phyloP scores from a whole-genome alignment of 2,888 invertebrate species.

The Tenodera sinensis region DNA sequence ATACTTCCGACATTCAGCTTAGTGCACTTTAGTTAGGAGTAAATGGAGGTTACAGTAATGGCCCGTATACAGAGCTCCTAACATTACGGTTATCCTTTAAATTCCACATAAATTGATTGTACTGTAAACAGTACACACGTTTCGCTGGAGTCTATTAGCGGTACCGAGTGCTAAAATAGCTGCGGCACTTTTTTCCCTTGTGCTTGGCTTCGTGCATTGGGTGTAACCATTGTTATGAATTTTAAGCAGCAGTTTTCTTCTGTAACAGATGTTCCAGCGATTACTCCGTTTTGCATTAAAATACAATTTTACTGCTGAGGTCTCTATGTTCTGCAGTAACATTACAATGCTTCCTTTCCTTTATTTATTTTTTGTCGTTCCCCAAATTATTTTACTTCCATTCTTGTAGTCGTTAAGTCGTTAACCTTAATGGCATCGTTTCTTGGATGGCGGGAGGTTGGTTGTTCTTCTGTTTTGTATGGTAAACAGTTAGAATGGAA shows the following conservation, averaged over 20 bases:
- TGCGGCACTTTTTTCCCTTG: no score
- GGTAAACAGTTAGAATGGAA: background rate
- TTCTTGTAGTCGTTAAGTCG: slow-evolving; percentile 15
- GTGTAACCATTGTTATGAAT: background rate
- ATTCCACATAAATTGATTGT: no score
- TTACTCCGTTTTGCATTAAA: background rate
- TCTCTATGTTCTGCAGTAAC: background rate
- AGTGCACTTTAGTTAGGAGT: no score
- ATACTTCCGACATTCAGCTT: no score
- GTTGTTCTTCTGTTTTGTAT: background rate
- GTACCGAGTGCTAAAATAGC: background rate
- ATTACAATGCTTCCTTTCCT: background rate
- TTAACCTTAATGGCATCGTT: background rate
- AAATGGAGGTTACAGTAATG: no score
- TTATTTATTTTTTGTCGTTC: background rate
- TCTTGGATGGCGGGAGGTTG: background rate
- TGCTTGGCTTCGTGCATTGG: no score
- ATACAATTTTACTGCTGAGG: background rate
- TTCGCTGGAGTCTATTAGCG: background rate
- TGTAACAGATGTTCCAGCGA: background rate
- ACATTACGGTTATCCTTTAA: no score
- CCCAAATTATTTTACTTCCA: background rate
- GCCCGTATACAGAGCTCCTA: no score
- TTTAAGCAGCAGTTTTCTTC: background rate
- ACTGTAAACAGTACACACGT: background rate